A percentile compares a stretch with the other conserved stretches of the same genome.
phyloP scores from a whole-genome alignment of 2,797 vertebrate genomes.

The Brachyalestes nurse region DNA sequence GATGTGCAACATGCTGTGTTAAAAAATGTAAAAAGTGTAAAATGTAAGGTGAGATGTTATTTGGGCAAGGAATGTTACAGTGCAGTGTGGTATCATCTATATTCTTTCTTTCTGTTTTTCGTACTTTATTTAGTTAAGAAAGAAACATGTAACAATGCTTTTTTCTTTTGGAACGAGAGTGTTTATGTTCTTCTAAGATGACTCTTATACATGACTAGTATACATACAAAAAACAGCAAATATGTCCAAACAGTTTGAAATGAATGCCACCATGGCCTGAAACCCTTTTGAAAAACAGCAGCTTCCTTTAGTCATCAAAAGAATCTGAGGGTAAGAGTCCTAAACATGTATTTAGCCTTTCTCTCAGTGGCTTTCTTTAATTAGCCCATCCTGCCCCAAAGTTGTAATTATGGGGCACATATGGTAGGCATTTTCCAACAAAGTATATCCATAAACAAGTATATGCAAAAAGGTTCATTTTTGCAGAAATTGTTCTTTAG shows the following conservation, averaged over 20 bases:
- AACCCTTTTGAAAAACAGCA: background rate
- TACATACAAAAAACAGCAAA: background rate
- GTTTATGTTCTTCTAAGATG: background rate
- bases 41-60: background rate
- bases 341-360: conserved; percentile 46
- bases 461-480: no score
- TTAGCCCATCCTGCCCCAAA: conserved; percentile 29
- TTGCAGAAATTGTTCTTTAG: background rate
- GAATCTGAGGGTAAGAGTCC: background rate
- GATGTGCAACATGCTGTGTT: background rate
- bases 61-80: background rate
- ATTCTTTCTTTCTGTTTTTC: no score
- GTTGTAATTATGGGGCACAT: conserved; percentile 21
- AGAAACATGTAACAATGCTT: background rate
- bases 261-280: background rate
- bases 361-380: conserved; percentile 37
- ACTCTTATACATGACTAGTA: background rate
- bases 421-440: conserved; percentile 27
- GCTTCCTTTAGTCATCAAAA: no score
- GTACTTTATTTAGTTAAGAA: background rate
- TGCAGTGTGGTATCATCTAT: background rate
- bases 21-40: background rate
- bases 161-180: background rate
- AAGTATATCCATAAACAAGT: conserved; percentile 4
- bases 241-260: background rate